Evolutionary conservation across 2,888 invertebrate genomes (phyloP), one percentile per base, ranked within the genome.

Genomic region (Halictus quadricinctus): DNA sequence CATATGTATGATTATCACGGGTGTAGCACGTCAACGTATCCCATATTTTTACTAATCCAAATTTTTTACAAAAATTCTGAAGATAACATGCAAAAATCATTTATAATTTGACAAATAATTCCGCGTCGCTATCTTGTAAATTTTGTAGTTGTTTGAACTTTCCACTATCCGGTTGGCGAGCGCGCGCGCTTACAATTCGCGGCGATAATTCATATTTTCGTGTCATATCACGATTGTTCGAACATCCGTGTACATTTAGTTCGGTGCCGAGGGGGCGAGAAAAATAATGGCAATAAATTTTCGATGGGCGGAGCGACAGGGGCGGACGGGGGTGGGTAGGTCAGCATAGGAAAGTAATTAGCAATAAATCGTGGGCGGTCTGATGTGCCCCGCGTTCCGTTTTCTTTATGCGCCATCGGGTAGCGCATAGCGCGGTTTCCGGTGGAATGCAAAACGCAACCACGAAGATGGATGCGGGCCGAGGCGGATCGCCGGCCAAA

Each of bases 291-390:
- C 58, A 72, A 83, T 88, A 89, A 88, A 87, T 87, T 41, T 54
- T 79, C 69, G 13, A n/a, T 36, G 50, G 50, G 46, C 60, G 73
- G 79, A 43, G 69, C 64, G 64, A 69, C 60, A 54, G 36, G 54
- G 18, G 54, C 12, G 64, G 70, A 54, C 21, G 78, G 76, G 73
- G 75, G 18, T 43, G 77, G 69, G 85, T 83, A 79, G 81, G 80
- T 83, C 81, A 76, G 79, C 83, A 87, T 87, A 79, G 90, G 76
- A 90, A 90, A 88, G 87, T 90, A 89, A 89, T 89, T 89, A 89
- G 85, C 83, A 88, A 89, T 90, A 88, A 90, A 90, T 89, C 84
- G 73, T 80, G 73, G 25, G 2, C 29, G 72, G 48, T 60, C 69
- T 82, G 80, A 81, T 80, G 66, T 80, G 79, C 79, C 72, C 41